Base-by-base conservation (phyloP, 2,888 invertebrate species). In the Epistrophe eligans region DNA sequence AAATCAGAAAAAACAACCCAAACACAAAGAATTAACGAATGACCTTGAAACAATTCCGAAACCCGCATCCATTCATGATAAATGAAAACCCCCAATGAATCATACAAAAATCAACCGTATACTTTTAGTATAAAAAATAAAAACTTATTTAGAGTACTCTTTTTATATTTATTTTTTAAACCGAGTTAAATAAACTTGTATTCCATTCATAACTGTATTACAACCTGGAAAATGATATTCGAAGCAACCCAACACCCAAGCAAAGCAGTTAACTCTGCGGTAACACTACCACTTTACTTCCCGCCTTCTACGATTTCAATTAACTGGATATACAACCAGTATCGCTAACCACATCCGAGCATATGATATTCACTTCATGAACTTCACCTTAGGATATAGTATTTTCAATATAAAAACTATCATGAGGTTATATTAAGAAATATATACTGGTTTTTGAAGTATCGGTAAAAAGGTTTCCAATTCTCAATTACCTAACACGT, bases 311-410 rank as follows among this genome's bases (percentile, higher is more conserved):
- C 13, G 17, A 35, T 50, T 73, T 40, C 43, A 35, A 50, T 40
- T 10, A 19, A 81, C 38, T 45, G 55, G 45, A 60, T 62, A 60
- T 24, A 38, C 17, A 17, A 17, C 2, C 11, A 19, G 66, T 50
- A 43, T 52, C 24, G 19, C 17, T 40, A 45, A 82, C 77, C 77
- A 66, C 77, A 77, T 82, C 82, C 77, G 82, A 77, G 58, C 58
- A 82, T 72, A 10, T 50, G 72, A 77, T 67, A 67, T n/a, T 5
- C 0, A 28, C 43, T 70, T 45, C 60, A 67, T 80, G 52, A 76
- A 76, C 60, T 74, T 50, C 64, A 45, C 48, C 48, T 55, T 71
- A 71, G 35, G 19, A 24, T n/a, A n/a, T n/a, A n/a, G n/a, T n/a
- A n/a, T n/a, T n/a, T n/a, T n/a, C n/a, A n/a, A n/a, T n/a, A n/a